Percentiles rank a stretch among this genome's conserved stretches.
These are phyloP conservation scores for Cryptosula pallasiana DNA, from an alignment of 2,888 invertebrate genomes.

Conservation along the genomic window DNA sequence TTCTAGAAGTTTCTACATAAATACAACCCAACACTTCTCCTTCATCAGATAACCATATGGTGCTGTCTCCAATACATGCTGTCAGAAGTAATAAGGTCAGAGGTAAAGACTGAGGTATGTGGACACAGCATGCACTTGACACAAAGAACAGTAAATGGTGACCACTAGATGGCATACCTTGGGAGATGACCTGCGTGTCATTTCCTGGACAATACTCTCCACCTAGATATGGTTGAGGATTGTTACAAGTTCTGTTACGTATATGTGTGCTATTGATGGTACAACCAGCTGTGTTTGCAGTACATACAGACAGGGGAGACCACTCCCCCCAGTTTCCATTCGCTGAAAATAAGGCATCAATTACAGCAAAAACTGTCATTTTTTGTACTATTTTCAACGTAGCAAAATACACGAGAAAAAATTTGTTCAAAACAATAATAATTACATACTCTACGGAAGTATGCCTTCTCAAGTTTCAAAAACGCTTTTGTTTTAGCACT, in stretches of 20 bases:
- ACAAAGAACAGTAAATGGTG: too few species aligned
- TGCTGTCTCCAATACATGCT: not conserved
- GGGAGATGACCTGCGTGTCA: not conserved
- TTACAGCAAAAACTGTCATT: too few species aligned
- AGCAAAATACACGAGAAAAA: too few species aligned
- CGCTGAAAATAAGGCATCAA: not conserved
- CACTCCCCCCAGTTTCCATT: not conserved
- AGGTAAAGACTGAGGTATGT: too few species aligned
- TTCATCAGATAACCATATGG: slow-evolving; percentile 1
- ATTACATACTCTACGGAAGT: too few species aligned
- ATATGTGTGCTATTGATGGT: not conserved
- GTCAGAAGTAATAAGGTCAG: too few species aligned
- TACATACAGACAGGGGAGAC: not conserved
- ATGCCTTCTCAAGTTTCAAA: too few species aligned
- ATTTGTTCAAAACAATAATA: too few species aligned
- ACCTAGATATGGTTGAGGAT: not conserved
- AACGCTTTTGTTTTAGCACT: too few species aligned
- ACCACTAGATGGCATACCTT: too few species aligned
- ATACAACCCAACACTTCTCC: slow-evolving; percentile 9
- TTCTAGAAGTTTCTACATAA: not conserved
- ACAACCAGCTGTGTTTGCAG: not conserved
- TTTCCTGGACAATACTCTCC: not conserved
- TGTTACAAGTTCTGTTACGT: not conserved
- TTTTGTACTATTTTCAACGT: too few species aligned
- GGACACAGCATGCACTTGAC: too few species aligned